Evolutionary conservation across 1,140 invertebrate genomes (phyloP), one percentile per base, ranked within the genome.

Genomic region (Geopemphigus sp.): DNA sequence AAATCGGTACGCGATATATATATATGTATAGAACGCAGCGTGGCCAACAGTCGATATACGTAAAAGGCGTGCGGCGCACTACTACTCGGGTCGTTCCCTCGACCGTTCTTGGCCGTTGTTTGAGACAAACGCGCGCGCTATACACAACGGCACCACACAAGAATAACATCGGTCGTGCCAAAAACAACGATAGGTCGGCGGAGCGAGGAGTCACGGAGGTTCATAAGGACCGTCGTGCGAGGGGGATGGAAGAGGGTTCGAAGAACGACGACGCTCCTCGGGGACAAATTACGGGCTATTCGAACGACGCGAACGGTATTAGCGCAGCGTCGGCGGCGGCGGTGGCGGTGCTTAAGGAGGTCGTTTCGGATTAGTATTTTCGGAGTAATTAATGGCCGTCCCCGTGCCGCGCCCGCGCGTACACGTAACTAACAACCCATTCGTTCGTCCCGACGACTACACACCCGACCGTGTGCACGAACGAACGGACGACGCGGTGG

Each of bases 231-330:
- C 3, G 32, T 4, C 32, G 29, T 8, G 59, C 5, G n/a, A 22
- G 22, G 11, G 2, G 15, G 4, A 1, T 19, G 26, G 24, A 6
- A 17, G 26, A 15, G 10, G 11, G 29, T 8, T 64, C 17, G 11
- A 19, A 6, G 17, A 5, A 63, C 12, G 59, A 29, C 24, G 57
- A 61, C 24, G 17, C 15, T 54, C 68, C 68, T 54, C 50, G 68
- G 47, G 68, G 68, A 72, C 68, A 72, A 72, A 72, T 72, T 72
- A 72, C 50, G 14, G 66, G 26, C 50, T 54, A 54, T 72, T 72
- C 68, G 24, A 70, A 70, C 17, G 66, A 53, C 24, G 66, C 22
- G 47, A 70, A 29, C 47, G 66, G 66, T 53, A 70, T 70, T 70
- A 53, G 66, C 22, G 17, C 8, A 39, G 22, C 15, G 12, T 2